Base-by-base conservation (phyloP, 2,888 invertebrate species). In the Phragmatobia fuliginosa region DNA sequence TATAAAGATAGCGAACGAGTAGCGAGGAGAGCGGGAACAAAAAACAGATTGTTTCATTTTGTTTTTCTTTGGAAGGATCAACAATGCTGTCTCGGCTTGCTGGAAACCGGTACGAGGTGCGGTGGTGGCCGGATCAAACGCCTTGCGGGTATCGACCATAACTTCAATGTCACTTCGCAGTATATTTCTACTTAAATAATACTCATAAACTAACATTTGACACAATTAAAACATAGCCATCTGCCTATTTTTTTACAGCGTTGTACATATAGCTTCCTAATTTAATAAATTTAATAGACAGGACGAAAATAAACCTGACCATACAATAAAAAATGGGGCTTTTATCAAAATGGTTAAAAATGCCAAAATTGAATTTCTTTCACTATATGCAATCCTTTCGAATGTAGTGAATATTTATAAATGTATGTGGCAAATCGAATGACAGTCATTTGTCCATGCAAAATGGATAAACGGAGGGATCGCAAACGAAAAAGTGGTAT, bases 41-140 rank as follows among this genome's bases (percentile, higher is more conserved):
- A 89, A 91, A 90, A 89, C 85, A 87, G 84, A 88, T 88, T 88
- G 91, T 93, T 93, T 92, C 89, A 88, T 93, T 88, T 94, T 91
- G 90, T 93, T 93, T 93, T 90, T 90, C 86, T 91, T 89, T 91
- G 88, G 89, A 88, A 90, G 92, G 90, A 92, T 90, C 92, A 90
- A 90, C 93, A 91, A 90, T 92, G 93, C 92, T 87, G 89, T 87
- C 89, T 89, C 88, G 90, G 85, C 86, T 87, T 86, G 85, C 88
- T 90, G 87, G 86, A 90, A 94, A 94, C 94, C 93, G 93, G 94
- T 93, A 94, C 90, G 86, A 87, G 87, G 80, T 86, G 82, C 85
- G 78, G 79, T 85, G 87, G 87, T 88, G 87, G 88, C 87, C 86
- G 88, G 89, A 89, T 87, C 87, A 86, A 88, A 86, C 87, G 88